A percentile compares a stretch with the other conserved stretches of the same genome.
Conservation (phyloP, 2,113 vertebrate species). For the Triplophysa dalaica region DNA sequence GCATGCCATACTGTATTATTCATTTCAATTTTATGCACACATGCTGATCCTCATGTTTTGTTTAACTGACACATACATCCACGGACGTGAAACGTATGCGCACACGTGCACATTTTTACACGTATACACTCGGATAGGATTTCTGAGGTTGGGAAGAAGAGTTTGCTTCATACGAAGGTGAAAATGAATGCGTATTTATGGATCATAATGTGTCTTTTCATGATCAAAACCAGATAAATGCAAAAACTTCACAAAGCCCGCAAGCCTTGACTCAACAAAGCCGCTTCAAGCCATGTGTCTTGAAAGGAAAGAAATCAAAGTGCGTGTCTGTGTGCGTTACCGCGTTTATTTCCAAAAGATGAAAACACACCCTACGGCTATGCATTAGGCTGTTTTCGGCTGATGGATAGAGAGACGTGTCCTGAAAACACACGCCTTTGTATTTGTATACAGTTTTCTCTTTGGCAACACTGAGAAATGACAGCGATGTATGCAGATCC, state of each 20-base stretch:
- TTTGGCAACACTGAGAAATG: not conserved
- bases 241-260: not conserved
- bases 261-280: not conserved
- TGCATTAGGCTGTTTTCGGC: slow-evolving; percentile 3
- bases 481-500: not conserved
- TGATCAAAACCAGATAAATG: slow-evolving; percentile 27
- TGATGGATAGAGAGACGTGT: slow-evolving; percentile 16
- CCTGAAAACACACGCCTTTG: not conserved
- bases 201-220: slow-evolving; percentile 21
- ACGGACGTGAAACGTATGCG: not conserved
- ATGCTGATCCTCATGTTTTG: slow-evolving; percentile 1
- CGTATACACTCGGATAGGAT: not conserved
- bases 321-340: not conserved
- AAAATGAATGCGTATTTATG: not conserved
- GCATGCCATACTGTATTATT: slow-evolving; percentile 15
- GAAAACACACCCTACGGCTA: slow-evolving; percentile 32
- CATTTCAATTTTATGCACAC: slow-evolving; percentile 22
- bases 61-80: slow-evolving; percentile 11
- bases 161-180: slow-evolving; percentile 2
- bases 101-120: not conserved
- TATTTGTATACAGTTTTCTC: slow-evolving; percentile 7
- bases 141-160: not conserved
- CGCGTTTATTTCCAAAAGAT: slow-evolving; percentile 5
- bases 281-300: slow-evolving; percentile 4
- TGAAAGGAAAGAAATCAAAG: slow-evolving; percentile 24